Evolutionary conservation across 2,888 invertebrate species (phyloP).

Genomic region (Alloplasta piceator): DNA sequence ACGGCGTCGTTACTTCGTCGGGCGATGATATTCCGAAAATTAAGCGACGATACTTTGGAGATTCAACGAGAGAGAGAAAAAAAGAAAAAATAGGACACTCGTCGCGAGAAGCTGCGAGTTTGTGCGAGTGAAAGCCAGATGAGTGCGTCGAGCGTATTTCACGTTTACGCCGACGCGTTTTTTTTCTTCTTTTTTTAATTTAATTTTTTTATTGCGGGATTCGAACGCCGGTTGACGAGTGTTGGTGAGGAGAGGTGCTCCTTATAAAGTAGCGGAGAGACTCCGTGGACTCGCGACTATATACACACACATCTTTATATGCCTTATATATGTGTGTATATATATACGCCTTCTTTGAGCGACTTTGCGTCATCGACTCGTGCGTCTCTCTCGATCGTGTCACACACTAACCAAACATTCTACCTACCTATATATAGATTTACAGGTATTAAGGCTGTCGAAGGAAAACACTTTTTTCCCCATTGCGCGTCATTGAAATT

Average conservation of each 20-base stretch:
- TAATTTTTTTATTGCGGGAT: constrained; percentile 42
- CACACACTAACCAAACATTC: constrained; percentile 38
- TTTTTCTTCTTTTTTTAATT: constrained; percentile 25
- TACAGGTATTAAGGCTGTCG: too few relatives aligned
- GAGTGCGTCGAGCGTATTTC: constrained; percentile 19
- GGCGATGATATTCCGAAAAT: constrained; percentile 24
- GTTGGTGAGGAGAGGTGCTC: constrained; percentile 76
- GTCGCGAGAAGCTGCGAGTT: constrained; percentile 25
- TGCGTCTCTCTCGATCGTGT: constrained; percentile 62
- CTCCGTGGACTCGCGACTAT: constrained; percentile 66
- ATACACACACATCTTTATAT: too few relatives aligned
- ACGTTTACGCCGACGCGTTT: constrained; percentile 49
- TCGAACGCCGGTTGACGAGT: constrained; percentile 58
- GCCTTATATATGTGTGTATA: too few relatives aligned
- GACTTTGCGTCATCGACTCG: constrained; percentile 77
- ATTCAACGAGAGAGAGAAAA: constrained; percentile 2
- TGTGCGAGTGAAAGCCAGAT: constrained; percentile 40
- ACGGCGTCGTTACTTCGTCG: constrained; percentile 29
- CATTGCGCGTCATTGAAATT: too few relatives aligned
- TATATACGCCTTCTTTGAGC: constrained; percentile 75
- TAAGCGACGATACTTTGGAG: not conserved
- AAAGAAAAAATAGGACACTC: constrained; percentile 37
- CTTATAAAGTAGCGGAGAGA: constrained; percentile 79
- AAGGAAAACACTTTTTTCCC: too few relatives aligned
- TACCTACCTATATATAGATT: constrained; percentile 28